A percentile compares a stretch with the other conserved stretches of the same genome.
phyloP scores from a whole-genome alignment of 2,888 invertebrate species.

The Cinara cedri region DNA sequence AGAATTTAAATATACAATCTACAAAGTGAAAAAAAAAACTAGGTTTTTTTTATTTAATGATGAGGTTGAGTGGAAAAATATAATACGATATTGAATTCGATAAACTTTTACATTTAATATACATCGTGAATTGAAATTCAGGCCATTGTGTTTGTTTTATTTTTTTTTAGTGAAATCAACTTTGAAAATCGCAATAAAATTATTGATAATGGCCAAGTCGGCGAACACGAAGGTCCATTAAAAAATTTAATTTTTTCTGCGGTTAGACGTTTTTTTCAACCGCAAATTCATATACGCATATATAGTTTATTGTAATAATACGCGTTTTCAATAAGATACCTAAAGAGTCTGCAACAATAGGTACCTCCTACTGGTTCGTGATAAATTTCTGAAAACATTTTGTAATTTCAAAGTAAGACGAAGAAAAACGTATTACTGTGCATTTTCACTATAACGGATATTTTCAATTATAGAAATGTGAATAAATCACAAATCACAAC shows the following conservation, averaged over 20 bases:
- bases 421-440: too few species aligned
- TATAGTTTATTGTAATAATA: background rate
- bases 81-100: background rate
- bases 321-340: conserved; percentile 1
- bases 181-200: conserved; percentile 36
- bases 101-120: conserved; percentile 20
- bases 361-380: too few species aligned
- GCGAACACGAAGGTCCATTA: conserved; percentile 29
- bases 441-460: too few species aligned
- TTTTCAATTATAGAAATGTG: too few species aligned
- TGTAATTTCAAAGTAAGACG: too few species aligned
- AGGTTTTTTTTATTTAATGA: too few species aligned
- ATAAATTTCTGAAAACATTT: too few species aligned
- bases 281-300: conserved; percentile 32
- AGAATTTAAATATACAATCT: too few species aligned
- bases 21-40: too few species aligned
- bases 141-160: conserved; percentile 11
- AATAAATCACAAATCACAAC: too few species aligned
- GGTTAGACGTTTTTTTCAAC: conserved; percentile 43
- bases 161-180: conserved; percentile 32
- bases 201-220: conserved; percentile 15
- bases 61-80: too few species aligned
- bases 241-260: conserved; percentile 40
- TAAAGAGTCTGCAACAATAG: background rate
- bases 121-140: conserved; percentile 22